phyloP scores from a whole-genome alignment of 1,140 invertebrate genomes.

The Euwallacea fornicatus region DNA sequence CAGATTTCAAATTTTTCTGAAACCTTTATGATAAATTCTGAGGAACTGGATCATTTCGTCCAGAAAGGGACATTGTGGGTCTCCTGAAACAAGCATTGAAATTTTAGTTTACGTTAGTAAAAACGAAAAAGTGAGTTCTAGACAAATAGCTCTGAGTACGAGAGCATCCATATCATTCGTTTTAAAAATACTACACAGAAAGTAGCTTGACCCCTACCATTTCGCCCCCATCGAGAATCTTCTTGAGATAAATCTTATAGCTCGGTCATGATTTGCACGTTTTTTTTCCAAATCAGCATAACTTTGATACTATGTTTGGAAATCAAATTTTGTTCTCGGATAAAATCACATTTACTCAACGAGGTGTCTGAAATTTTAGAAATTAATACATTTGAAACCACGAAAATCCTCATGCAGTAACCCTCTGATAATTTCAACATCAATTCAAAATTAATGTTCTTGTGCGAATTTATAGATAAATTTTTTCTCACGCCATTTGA shows the following conservation, averaged over 20 bases:
- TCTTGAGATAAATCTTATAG: not conserved
- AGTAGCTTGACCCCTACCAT: not conserved
- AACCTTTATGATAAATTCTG: not conserved
- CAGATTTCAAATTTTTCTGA: too few relatives aligned
- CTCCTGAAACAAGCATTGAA: not conserved
- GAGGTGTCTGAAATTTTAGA: too few relatives aligned
- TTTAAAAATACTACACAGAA: not conserved
- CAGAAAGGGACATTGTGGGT: not conserved
- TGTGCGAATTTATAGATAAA: too few relatives aligned
- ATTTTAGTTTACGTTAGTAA: not conserved
- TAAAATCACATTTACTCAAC: not conserved
- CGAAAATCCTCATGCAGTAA: too few relatives aligned
- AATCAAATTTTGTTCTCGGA: not conserved
- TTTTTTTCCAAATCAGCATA: not conserved
- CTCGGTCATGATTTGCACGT: not conserved
- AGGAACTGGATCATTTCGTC: not conserved
- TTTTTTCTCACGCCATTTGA: too few relatives aligned
- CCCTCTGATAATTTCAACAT: too few relatives aligned
- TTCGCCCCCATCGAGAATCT: not conserved
- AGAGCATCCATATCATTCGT: not conserved
- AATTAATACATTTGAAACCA: too few relatives aligned
- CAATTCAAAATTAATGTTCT: too few relatives aligned
- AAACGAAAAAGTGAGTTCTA: too few relatives aligned
- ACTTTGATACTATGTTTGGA: not conserved
- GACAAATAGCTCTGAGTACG: not conserved